Conservation (phyloP, 1,140 invertebrate genomes). For the Caenorhabditis brenneri region DNA sequence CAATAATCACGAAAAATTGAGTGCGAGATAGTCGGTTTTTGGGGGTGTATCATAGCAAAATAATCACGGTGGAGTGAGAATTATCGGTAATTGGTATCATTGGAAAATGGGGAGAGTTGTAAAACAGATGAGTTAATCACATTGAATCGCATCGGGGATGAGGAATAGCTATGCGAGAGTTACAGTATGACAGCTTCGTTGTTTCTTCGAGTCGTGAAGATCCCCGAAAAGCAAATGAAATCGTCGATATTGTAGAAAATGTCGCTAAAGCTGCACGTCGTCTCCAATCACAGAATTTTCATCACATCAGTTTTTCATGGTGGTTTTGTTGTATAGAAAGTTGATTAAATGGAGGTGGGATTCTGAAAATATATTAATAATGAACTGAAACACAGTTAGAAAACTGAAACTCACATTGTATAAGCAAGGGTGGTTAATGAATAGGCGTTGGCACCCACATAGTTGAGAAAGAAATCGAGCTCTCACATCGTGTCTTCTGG, state of each 20-base stretch:
- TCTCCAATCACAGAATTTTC: conserved; percentile 42
- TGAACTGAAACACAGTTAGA: background rate
- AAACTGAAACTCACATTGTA: background rate
- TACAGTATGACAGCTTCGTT: background rate
- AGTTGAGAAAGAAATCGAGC: background rate
- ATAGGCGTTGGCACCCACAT: background rate
- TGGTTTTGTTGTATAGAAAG: background rate
- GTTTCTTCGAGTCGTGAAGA: too few species aligned
- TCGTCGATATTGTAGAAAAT: background rate
- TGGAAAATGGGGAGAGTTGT: background rate
- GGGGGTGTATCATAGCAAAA: background rate
- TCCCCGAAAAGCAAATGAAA: background rate
- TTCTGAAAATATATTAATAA: background rate
- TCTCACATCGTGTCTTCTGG: conserved; percentile 18
- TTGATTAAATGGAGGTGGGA: background rate
- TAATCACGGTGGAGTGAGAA: background rate
- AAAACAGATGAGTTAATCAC: conserved; percentile 43
- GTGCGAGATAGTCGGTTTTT: background rate
- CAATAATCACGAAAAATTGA: background rate
- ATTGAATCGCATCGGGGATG: conserved; percentile 38
- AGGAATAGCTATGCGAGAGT: conserved; percentile 31
- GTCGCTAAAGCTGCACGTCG: conserved; percentile 24
- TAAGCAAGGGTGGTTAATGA: background rate
- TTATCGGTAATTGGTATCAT: background rate
- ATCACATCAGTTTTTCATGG: conserved; percentile 39